Evolutionary conservation across 1,140 invertebrate genomes (phyloP).

Genomic region (Subanguina moxae): DNA sequence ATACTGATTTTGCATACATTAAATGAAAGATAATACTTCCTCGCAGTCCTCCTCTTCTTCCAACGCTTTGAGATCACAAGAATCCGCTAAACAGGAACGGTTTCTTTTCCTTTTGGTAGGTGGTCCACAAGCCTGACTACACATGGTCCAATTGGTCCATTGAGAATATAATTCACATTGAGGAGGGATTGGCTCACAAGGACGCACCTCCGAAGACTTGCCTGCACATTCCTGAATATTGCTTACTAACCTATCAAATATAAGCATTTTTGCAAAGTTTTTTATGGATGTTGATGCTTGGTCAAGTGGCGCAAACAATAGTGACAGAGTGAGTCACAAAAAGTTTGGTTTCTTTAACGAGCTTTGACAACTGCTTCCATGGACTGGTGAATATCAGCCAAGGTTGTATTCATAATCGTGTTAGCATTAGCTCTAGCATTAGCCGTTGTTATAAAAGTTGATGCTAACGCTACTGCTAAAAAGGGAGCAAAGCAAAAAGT

Average conservation of each 20-base stretch:
- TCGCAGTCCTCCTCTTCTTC: not conserved
- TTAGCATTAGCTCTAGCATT: not conserved
- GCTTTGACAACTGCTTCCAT: too few species aligned
- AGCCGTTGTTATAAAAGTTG: too few species aligned
- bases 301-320: too few species aligned
- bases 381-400: too few species aligned
- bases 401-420: too few species aligned
- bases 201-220: slow-evolving; percentile 28
- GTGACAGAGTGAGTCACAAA: too few species aligned
- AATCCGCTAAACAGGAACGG: slow-evolving; percentile 9
- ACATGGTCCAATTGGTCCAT: slow-evolving; percentile 15
- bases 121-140: not conserved
- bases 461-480: too few species aligned
- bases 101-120: slow-evolving; percentile 24
- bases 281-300: too few species aligned
- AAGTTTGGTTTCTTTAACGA: too few species aligned
- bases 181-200: slow-evolving; percentile 31
- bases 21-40: slow-evolving; percentile 1
- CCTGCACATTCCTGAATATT: slow-evolving; percentile 36
- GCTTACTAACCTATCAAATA: too few species aligned
- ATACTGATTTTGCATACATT: not conserved
- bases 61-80: slow-evolving; percentile 1
- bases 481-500: too few species aligned
- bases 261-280: too few species aligned
- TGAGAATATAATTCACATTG: slow-evolving; percentile 22